Conservation (phyloP, 2,888 invertebrate genomes). For the Girardia tigrina region DNA sequence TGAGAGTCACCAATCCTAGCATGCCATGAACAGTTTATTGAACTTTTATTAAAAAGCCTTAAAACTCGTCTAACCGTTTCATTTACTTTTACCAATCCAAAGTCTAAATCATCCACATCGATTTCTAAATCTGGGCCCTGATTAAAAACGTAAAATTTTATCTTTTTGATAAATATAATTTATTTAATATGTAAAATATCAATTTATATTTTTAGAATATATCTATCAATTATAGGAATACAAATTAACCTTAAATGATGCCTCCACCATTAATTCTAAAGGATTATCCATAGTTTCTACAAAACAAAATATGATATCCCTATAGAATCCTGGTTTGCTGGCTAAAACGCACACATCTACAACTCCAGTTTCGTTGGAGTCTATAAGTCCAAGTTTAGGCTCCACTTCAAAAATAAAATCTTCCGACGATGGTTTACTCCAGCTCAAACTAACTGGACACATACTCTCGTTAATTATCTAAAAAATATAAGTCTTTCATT, state of each 20-base stretch:
- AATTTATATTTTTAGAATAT: not conserved
- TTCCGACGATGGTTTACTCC: slow-evolving; percentile 43
- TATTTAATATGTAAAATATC: no score
- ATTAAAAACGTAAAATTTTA: not conserved
- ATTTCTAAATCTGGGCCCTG: slow-evolving; percentile 47
- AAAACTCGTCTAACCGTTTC: slow-evolving; percentile 40
- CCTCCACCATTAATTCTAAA: slow-evolving; percentile 44
- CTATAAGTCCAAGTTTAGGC: slow-evolving; percentile 46
- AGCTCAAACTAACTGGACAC: slow-evolving; percentile 45
- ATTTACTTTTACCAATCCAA: slow-evolving; percentile 46
- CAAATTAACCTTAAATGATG: slow-evolving; percentile 44
- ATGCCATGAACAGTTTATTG: slow-evolving; percentile 43
- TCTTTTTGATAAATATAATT: slow-evolving; percentile 14
- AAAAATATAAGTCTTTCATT: no score
- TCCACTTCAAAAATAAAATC: slow-evolving; percentile 46
- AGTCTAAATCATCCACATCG: slow-evolving; percentile 45
- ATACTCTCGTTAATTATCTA: slow-evolving; percentile 49
- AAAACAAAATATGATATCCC: slow-evolving; percentile 44
- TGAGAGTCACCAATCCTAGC: slow-evolving; percentile 39
- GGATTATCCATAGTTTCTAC: slow-evolving; percentile 46
- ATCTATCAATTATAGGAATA: not conserved
- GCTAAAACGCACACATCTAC: slow-evolving; percentile 46
- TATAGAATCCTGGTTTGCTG: slow-evolving; percentile 43
- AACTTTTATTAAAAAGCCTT: slow-evolving; percentile 43
- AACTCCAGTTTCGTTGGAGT: slow-evolving; percentile 44